These are phyloP conservation scores for Pammene fasciana DNA, from an alignment of 2,888 invertebrate species.

Conservation along the genomic window DNA sequence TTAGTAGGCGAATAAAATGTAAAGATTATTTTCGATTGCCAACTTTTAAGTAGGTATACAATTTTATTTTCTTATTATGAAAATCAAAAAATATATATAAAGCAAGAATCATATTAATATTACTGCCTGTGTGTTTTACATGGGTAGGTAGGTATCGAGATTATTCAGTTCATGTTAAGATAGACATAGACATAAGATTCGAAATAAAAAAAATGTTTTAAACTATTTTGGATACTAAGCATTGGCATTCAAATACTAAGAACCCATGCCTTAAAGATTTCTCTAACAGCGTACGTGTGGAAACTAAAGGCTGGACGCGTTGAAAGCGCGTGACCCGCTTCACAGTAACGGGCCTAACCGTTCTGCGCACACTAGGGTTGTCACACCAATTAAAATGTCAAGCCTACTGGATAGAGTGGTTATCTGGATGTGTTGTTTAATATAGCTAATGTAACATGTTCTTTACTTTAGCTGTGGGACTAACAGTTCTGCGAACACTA, in stretches of 20 bases:
- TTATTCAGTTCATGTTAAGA: no score
- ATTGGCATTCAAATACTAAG: slow-evolving; percentile 2
- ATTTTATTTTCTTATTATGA: no score
- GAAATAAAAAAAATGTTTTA: no score
- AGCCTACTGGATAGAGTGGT: background rate
- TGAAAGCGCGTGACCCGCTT: slow-evolving; percentile 73
- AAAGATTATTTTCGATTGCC: background rate
- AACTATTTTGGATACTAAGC: background rate
- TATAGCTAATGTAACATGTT: no score
- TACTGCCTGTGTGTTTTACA: no score
- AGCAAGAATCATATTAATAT: no score
- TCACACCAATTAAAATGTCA: slow-evolving; percentile 18
- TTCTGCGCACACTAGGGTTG: slow-evolving; percentile 37
- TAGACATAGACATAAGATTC: no score
- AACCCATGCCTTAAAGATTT: background rate
- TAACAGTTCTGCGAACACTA: no score
- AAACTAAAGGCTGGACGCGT: slow-evolving; percentile 67
- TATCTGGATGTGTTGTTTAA: background rate
- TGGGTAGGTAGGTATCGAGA: no score
- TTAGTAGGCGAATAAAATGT: background rate
- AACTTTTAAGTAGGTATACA: no score
- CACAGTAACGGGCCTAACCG: slow-evolving; percentile 61
- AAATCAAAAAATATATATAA: no score
- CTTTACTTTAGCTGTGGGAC: no score
- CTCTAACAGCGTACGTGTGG: slow-evolving; percentile 55